Evolutionary conservation across 2,797 vertebrate genomes (phyloP).

Genomic region (Triplophysa bombifrons): DNA sequence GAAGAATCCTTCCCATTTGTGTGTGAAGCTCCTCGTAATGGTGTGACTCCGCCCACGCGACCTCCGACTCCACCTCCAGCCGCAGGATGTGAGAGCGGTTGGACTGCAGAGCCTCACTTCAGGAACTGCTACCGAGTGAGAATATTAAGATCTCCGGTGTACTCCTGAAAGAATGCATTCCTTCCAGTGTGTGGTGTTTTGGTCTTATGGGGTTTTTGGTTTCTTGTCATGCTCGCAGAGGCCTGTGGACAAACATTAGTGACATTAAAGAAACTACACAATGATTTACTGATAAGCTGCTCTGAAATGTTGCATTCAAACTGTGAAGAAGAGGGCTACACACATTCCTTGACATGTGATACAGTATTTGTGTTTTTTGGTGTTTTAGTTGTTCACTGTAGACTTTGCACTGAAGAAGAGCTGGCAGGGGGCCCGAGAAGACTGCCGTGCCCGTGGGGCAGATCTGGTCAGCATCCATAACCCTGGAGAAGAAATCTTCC

Average conservation of each 20-base stretch:
- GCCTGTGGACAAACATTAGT: not conserved
- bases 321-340: not conserved
- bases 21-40: conserved; percentile 74
- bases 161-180: not conserved
- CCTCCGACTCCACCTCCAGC: conserved; percentile 68
- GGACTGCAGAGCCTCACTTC: conserved; percentile 68
- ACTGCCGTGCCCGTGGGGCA: conserved; percentile 73
- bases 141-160: not conserved
- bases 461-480: conserved; percentile 78
- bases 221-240: not conserved
- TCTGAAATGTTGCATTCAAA: not conserved
- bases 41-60: conserved; percentile 75
- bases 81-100: conserved; percentile 63
- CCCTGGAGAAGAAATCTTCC: conserved; percentile 74
- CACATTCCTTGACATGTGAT: not conserved
- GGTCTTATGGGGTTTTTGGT: too few species aligned
- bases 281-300: not conserved
- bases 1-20: conserved; percentile 66
- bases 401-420: conserved; percentile 74
- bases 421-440: conserved; percentile 72
- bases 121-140: conserved; percentile 77
- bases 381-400: conserved; percentile 73
- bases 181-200: too few species aligned
- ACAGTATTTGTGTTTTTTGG: not conserved
- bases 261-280: not conserved